Evolutionary conservation across 2,113 vertebrate species (phyloP).

Genomic region (Callorhinus ursinus): DNA sequence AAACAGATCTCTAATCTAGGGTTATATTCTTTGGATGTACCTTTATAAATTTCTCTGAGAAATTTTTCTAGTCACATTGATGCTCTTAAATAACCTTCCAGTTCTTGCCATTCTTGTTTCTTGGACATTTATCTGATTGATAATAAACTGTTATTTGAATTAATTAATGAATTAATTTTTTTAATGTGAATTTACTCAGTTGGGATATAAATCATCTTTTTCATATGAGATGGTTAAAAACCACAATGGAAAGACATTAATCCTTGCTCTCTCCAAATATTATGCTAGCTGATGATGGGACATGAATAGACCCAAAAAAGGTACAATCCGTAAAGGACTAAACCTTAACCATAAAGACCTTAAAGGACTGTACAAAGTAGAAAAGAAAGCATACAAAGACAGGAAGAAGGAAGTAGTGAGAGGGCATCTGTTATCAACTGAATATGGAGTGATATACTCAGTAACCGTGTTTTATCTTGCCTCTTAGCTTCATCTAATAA

Average conservation of each 20-base stretch:
- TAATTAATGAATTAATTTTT: not conserved
- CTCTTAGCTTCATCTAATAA: not conserved
- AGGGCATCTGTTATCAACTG: not conserved
- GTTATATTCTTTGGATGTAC: not conserved
- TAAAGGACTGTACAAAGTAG: not conserved
- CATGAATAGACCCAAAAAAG: not conserved
- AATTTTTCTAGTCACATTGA: not conserved
- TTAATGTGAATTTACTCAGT: not conserved
- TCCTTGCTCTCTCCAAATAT: not conserved
- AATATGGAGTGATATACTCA: not conserved
- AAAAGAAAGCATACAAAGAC: not conserved
- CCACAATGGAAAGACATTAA: not conserved
- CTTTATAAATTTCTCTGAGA: not conserved
- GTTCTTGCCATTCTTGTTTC: not conserved
- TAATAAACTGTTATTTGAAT: not conserved
- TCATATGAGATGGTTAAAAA: not conserved
- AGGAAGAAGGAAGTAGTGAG: not conserved
- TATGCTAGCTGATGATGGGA: not conserved
- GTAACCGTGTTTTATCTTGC: not conserved
- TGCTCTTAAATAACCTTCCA: not conserved
- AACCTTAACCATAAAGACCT: not conserved
- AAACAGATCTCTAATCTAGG: not conserved
- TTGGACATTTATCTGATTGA: not conserved
- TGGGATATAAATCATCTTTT: slow-evolving; percentile 6
- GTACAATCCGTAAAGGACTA: not conserved